Evolutionary conservation across 1,140 invertebrate species (phyloP).

Genomic region (Camponotus vicinus): DNA sequence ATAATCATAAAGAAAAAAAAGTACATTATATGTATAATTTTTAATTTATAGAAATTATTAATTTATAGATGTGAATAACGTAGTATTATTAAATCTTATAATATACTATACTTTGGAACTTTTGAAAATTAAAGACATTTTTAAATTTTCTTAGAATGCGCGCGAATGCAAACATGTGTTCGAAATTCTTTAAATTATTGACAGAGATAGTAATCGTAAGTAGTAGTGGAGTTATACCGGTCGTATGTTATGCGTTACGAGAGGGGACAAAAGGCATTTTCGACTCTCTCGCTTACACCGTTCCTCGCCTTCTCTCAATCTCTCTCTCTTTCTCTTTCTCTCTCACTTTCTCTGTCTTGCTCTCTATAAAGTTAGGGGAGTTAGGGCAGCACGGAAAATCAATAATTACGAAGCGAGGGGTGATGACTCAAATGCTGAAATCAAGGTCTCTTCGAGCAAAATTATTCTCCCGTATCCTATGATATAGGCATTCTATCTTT

Average conservation of each 20-base stretch:
- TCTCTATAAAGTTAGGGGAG: slow-evolving; percentile 85
- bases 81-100: not conserved
- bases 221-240: slow-evolving; percentile 73
- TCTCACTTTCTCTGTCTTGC: slow-evolving; percentile 72
- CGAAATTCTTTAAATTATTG: slow-evolving; percentile 74
- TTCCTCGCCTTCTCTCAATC: slow-evolving; percentile 57
- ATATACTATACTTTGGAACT: not conserved
- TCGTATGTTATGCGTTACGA: slow-evolving; percentile 78
- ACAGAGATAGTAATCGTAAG: slow-evolving; percentile 62
- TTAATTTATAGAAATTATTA: not conserved
- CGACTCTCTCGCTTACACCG: slow-evolving; percentile 74
- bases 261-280: slow-evolving; percentile 85
- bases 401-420: slow-evolving; percentile 86
- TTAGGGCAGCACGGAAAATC: slow-evolving; percentile 85
- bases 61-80: not conserved
- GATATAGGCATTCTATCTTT: slow-evolving; percentile 57
- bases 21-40: too few species aligned
- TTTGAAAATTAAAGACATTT: slow-evolving; percentile 12
- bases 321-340: slow-evolving; percentile 70
- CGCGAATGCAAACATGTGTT: not conserved
- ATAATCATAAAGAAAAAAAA: not conserved
- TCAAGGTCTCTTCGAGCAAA: slow-evolving; percentile 83
- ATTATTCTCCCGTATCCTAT: slow-evolving; percentile 79
- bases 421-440: slow-evolving; percentile 86
- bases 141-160: not conserved